phyloP scores from a whole-genome alignment of 2,888 invertebrate species.

The Arge pagana region DNA sequence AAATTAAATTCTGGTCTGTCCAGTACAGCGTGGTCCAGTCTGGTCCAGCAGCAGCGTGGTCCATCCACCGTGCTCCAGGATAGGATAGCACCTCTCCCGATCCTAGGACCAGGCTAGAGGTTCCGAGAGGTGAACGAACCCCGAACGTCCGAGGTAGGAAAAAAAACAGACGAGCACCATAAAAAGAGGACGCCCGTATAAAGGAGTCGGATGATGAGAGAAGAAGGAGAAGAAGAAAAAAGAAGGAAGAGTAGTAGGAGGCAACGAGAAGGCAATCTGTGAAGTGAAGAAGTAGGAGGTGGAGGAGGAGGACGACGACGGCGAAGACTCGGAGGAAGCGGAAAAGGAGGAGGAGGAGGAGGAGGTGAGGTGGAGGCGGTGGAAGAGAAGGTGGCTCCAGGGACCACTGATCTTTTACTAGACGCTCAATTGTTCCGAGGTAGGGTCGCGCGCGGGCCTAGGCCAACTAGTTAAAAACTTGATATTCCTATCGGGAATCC shows the following conservation, averaged over 20 bases:
- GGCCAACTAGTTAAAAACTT: slow-evolving; percentile 11
- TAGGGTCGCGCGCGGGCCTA: slow-evolving; percentile 5
- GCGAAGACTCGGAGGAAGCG: slow-evolving; percentile 27
- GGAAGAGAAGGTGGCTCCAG: not conserved
- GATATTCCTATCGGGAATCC: not conserved
- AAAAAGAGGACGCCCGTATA: slow-evolving; percentile 32
- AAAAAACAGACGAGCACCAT: slow-evolving; percentile 41
- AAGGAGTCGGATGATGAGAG: slow-evolving; percentile 28
- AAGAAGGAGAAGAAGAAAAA: slow-evolving; percentile 23
- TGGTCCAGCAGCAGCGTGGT: slow-evolving; percentile 37
- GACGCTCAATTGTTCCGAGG: slow-evolving; percentile 16
- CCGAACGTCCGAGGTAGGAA: slow-evolving; percentile 45
- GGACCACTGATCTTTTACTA: slow-evolving; percentile 1
- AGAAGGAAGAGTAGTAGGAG: slow-evolving; percentile 25
- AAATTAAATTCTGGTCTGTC: slow-evolving; percentile 45
- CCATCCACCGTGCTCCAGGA: slow-evolving; percentile 21
- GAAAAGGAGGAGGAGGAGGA: slow-evolving; percentile 32
- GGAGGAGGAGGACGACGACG: slow-evolving; percentile 13
- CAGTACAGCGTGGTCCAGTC: slow-evolving; percentile 29
- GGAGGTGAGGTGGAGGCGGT: slow-evolving; percentile 2
- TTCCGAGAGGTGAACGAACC: slow-evolving; percentile 56
- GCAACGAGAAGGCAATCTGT: slow-evolving; percentile 24
- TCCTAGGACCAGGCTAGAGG: slow-evolving; percentile 36
- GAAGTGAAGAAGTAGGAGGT: slow-evolving; percentile 25
- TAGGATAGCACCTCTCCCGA: slow-evolving; percentile 34